Evolutionary conservation across 2,797 vertebrate genomes (phyloP).

Genomic region (Scomberomorus guttatus): DNA sequence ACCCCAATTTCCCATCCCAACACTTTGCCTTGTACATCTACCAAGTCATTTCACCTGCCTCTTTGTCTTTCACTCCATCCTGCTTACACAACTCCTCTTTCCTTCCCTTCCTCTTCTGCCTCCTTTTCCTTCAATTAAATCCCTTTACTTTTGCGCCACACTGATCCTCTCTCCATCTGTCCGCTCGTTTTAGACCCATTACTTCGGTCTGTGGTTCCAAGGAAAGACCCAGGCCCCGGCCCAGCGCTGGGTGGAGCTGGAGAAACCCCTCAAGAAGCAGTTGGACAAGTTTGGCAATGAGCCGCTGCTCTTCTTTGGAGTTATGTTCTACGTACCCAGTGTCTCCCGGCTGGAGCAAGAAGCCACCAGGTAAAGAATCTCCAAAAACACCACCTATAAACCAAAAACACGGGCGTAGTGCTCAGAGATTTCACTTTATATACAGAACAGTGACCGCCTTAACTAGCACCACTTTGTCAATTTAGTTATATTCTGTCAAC

Average conservation of each 20-base stretch:
- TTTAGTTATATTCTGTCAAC: neutral
- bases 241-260: slow-evolving; percentile 96
- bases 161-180: slow-evolving; percentile 1
- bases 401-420: neutral
- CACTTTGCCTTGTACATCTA: neutral
- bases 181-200: slow-evolving; percentile 87
- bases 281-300: slow-evolving; percentile 98
- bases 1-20: neutral
- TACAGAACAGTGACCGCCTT: neutral
- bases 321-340: slow-evolving; percentile 97
- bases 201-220: slow-evolving; percentile 97
- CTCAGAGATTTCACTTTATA: neutral
- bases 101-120: neutral
- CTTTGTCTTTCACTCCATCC: neutral
- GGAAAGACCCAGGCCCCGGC: slow-evolving; percentile 91
- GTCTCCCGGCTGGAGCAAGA: slow-evolving; percentile 94
- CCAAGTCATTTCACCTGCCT: neutral
- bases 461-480: neutral
- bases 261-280: slow-evolving; percentile 98
- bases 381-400: neutral
- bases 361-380: slow-evolving; percentile 90
- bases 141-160: neutral
- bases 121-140: neutral
- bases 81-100: neutral
- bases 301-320: slow-evolving; percentile 95